Evolutionary conservation across 2,888 invertebrate genomes (phyloP).

Genomic region (Camptogramma bilineatum): DNA sequence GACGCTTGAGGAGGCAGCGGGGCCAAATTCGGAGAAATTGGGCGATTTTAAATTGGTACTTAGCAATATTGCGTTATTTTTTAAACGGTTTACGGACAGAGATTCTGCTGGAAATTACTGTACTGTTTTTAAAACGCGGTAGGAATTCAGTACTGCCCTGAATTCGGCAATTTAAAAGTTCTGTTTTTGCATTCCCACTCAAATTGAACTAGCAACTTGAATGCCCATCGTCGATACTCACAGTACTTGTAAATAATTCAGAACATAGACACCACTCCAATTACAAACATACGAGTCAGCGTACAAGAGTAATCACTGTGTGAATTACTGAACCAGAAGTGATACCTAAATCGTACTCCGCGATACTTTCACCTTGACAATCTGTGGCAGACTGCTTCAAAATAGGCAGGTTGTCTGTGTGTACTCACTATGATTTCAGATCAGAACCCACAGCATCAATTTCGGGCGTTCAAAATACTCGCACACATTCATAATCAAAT

Average conservation of each 20-base stretch:
- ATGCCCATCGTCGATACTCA: conserved; percentile 6
- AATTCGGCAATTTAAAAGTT: background rate
- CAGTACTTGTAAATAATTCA: conserved; percentile 22
- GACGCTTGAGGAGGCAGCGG: conserved; percentile 36
- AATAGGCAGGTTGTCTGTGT: background rate
- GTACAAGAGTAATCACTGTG: conserved; percentile 28
- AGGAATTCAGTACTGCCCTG: background rate
- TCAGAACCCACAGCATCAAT: background rate
- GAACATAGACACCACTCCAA: conserved; percentile 24
- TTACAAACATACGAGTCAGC: conserved; percentile 27
- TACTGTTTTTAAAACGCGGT: background rate
- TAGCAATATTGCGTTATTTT: conserved; percentile 36
- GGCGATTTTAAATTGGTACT: conserved; percentile 37
- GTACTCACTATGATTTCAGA: background rate
- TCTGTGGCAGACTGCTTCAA: conserved; percentile 10
- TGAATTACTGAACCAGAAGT: conserved; percentile 30
- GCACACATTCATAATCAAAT: no score
- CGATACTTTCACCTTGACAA: conserved; percentile 7
- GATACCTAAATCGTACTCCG: conserved; percentile 22
- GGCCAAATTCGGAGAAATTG: conserved; percentile 41
- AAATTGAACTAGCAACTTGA: conserved; percentile 13
- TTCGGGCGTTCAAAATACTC: background rate
- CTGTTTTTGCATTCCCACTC: background rate
- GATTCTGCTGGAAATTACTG: conserved; percentile 9
- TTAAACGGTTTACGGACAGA: conserved; percentile 28